These are phyloP conservation scores for Eulemur albifrons DNA, from an alignment of 2,797 vertebrate species.

Conservation along the genomic window DNA sequence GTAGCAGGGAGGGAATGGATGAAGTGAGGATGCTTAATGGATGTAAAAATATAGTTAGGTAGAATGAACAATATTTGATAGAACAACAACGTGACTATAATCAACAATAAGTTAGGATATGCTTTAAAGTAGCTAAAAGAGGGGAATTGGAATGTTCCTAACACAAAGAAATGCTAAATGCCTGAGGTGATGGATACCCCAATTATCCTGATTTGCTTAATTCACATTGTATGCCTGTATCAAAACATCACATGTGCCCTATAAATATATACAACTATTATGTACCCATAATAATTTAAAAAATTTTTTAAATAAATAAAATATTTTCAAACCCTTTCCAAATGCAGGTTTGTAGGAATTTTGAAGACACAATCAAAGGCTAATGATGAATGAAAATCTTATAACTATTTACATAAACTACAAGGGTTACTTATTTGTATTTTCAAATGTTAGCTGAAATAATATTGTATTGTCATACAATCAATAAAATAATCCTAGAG, in stretches of 20 bases:
- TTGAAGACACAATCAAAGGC: not conserved
- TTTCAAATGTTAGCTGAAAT: conserved; percentile 15
- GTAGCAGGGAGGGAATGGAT: not conserved
- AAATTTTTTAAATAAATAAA: not conserved
- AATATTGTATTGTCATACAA: not conserved
- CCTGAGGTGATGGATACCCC: not conserved
- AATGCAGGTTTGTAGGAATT: not conserved
- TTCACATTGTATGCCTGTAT: not conserved
- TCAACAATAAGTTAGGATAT: not conserved
- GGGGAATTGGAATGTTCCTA: not conserved
- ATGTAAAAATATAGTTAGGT: not conserved
- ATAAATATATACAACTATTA: not conserved
- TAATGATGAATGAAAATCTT: not conserved
- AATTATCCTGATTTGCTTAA: not conserved
- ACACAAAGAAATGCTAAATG: not conserved
- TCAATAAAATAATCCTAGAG: conserved; percentile 11
- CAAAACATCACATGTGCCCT: not conserved
- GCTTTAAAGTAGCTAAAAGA: not conserved
- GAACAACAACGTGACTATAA: not conserved
- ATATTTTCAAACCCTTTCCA: not conserved
- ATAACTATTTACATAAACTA: not conserved
- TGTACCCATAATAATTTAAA: not conserved
- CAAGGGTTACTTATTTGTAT: not conserved
- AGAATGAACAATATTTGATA: not conserved
- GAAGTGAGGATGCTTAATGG: not conserved